Evolutionary conservation across 2,113 vertebrate species (phyloP), one percentile per base, ranked within the genome.

Genomic region (Melanostigma gelatinosum): DNA sequence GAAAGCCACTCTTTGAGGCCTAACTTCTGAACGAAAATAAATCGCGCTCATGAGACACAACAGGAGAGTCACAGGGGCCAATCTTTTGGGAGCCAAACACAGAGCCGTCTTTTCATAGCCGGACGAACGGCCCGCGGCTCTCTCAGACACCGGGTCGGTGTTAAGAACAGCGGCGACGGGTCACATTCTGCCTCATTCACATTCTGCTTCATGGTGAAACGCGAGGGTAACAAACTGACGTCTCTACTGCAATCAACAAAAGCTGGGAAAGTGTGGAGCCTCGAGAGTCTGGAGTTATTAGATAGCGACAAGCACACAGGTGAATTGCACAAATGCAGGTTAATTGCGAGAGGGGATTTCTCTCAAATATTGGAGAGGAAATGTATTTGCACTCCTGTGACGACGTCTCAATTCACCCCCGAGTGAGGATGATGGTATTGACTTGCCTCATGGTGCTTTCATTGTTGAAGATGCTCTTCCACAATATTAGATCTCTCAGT

Each of bases 401-500:
- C 79, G 83, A 58, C 70, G 83, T 48, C 48, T 80, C 73, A 88
- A 89, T 86, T 13, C 68, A 79, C 10, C 55, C 58, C 77, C 75
- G 67, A 58, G 60, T 72, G 62, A 71, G 75, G 67, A 76, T 34
- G 50, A 79, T 38, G 57, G 80, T 69, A 54, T 58, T 54, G 34
- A 71, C 66, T 79, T 65, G 73, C 44, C 61, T 79, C 61, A 6
- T 70, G 52, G 22, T 22, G 46, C 4, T 93, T 93, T 93, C 92
- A 93, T 93, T 93, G 93, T 90, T 89, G 90, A 93, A 91, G 88
- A 88, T 89, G 92, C 86, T 90, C 90, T 88, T 92, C 89, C 91
- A 89, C 83, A n/a, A n/a, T 92, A 94, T 95, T 93, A 94, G 90
- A 93, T 93, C 92, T 93, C 88, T 89, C 88, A 85, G 77, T 88